Evolutionary conservation across 2,888 invertebrate genomes (phyloP).

Genomic region (Himalopsyche japonica): DNA sequence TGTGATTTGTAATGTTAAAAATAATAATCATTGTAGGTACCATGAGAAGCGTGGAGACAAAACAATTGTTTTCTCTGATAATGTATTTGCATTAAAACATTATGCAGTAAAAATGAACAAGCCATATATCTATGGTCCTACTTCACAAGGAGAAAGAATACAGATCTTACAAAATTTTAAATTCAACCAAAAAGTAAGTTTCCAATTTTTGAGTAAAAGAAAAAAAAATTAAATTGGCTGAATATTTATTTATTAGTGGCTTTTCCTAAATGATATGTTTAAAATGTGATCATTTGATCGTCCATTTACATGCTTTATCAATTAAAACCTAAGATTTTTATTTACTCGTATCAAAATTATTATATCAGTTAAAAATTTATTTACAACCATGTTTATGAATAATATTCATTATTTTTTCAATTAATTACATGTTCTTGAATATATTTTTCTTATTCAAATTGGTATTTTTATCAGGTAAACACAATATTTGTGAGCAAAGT

Average conservation of each 20-base stretch:
- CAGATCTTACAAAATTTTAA: constrained; percentile 99
- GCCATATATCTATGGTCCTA: constrained; percentile 98
- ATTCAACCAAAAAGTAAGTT: constrained; percentile 84
- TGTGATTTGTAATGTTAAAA: too few species aligned
- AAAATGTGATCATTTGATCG: too few species aligned
- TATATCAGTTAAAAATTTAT: background rate
- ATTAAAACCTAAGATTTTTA: too few species aligned
- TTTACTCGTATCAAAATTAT: background rate
- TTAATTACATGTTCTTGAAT: constrained; percentile 38
- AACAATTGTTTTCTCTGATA: constrained; percentile 99
- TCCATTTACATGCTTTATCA: too few species aligned
- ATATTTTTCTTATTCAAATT: background rate
- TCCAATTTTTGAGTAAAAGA: background rate
- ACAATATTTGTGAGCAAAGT: constrained; percentile 99
- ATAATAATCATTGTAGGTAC: constrained; percentile 50
- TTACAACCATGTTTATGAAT: background rate
- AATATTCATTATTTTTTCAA: background rate
- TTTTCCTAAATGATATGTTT: too few species aligned
- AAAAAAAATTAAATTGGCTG: too few species aligned
- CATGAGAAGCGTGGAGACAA: constrained; percentile 97
- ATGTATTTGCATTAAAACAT: constrained; percentile 96
- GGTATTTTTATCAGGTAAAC: constrained; percentile 61
- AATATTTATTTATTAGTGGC: too few species aligned
- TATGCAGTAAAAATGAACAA: constrained; percentile 98
- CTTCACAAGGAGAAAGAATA: constrained; percentile 92